Evolutionary conservation across 2,888 invertebrate genomes (phyloP), one percentile per base, ranked within the genome.

Genomic region (Busseola fusca): DNA sequence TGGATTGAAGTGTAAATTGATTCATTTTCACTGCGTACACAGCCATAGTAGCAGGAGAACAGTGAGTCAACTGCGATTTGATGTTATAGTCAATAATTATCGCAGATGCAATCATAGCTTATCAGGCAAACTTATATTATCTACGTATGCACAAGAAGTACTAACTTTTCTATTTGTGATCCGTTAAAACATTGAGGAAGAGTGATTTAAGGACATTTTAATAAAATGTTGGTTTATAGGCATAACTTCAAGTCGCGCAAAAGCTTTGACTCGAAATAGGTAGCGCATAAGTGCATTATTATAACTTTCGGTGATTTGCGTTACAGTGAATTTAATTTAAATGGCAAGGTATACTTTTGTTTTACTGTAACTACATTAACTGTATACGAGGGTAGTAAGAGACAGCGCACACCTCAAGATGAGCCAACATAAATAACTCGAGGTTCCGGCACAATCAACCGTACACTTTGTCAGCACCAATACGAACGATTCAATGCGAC

Each of bases 1-100:
- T 94, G 94, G 93, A 92, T 94, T 95, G 91, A 94, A 95, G 95
- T 95, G 95, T 92, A 95, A 95, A 95, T 95, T 93, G 94, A 94
- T 93, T 94, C 91, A 94, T 94, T 93, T 91, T 87, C 84, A 84
- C 86, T 80, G 82, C 82, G 86, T 78, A 78, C 84, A 25, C 10
- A 7, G 27, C 1, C 25, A 25, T 48, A 52, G 68, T 52, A 30
- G 14, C 57, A 16, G 10, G 10, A 25, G 7, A 12, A 42, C 78
- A 72, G 75, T 6, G 27, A 52, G 40, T 25, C 60, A 64, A 80
- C 37, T 62, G 12, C 10, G 50, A 1, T 16, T 25, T 64, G 9
- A n/a, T 48, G 10, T 48, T 10, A n/a, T 63, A n/a, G 0, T 21
- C 45, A 30, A 45, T n/a, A 62, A 45, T 30, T 9, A 30, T 45